Conservation (phyloP, 2,888 invertebrate species). For the Osmoderma eremita region DNA sequence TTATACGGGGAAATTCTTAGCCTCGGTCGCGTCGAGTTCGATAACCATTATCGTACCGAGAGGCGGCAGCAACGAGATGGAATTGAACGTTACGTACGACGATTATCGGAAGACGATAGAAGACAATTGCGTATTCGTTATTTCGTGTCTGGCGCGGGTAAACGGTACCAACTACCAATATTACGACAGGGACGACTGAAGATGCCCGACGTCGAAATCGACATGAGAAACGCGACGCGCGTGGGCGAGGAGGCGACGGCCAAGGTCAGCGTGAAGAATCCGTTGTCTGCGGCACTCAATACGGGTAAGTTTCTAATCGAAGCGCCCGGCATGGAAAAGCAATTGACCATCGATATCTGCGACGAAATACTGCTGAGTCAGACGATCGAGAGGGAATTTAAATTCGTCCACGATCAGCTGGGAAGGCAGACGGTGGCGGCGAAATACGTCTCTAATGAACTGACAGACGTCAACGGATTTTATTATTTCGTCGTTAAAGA, state of each 20-base stretch:
- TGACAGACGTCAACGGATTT: constrained; percentile 87
- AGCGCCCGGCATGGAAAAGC: constrained; percentile 78
- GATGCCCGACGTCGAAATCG: constrained; percentile 83
- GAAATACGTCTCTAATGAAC: constrained; percentile 83
- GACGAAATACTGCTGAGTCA: constrained; percentile 72
- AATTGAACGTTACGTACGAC: constrained; percentile 75
- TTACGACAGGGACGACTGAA: constrained; percentile 84
- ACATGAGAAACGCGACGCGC: constrained; percentile 67
- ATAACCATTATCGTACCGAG: constrained; percentile 71
- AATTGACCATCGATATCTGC: constrained; percentile 73
- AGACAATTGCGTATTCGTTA: constrained; percentile 84
- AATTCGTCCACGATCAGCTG: constrained; percentile 76
- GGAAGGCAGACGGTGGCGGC: constrained; percentile 83
- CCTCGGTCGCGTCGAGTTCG: constrained; percentile 70
- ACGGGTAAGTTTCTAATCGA: constrained; percentile 80
- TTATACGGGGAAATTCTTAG: constrained; percentile 79
- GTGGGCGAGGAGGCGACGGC: constrained; percentile 64
- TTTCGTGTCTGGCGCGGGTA: constrained; percentile 78
- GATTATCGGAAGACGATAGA: constrained; percentile 78
- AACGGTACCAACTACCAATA: constrained; percentile 82
- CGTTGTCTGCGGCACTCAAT: constrained; percentile 77
- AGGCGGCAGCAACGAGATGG: constrained; percentile 71
- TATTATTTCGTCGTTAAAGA: constrained; percentile 72
- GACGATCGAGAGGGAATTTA: constrained; percentile 70
- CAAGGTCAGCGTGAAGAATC: constrained; percentile 75